Evolutionary conservation across 2,113 vertebrate species (phyloP).

Genomic region (Malurus melanocephalus): DNA sequence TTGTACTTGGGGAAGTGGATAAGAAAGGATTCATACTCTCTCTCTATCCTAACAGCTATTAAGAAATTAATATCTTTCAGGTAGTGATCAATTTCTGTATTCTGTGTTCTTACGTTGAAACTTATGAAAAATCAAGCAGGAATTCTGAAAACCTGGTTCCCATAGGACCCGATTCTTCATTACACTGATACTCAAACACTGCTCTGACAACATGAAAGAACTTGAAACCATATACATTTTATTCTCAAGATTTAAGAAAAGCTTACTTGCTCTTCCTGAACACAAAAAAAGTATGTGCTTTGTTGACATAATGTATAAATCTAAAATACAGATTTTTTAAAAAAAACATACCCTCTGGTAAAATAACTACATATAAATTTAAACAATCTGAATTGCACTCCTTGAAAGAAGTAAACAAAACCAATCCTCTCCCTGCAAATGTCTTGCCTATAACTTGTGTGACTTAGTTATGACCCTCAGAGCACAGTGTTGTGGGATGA

Average conservation of each 20-base stretch:
- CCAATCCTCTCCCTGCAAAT: not conserved
- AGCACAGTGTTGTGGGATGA: not conserved
- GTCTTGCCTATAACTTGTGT: not conserved
- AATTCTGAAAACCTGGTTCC: not conserved
- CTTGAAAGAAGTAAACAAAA: not conserved
- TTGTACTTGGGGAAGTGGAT: not conserved
- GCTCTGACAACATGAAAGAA: not conserved
- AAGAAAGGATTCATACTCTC: not conserved
- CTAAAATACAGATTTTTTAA: not conserved
- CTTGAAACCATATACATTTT: not conserved
- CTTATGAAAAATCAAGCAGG: not conserved
- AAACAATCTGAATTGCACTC: not conserved
- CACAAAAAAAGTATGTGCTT: not conserved
- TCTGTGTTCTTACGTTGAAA: not conserved
- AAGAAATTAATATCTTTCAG: not conserved
- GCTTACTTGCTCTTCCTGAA: not conserved
- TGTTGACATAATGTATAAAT: accelerated
- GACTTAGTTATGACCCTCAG: not conserved
- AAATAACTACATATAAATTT: not conserved
- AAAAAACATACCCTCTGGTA: not conserved
- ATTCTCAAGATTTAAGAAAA: not conserved
- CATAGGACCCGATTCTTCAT: not conserved
- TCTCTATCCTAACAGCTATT: not conserved
- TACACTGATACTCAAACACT: not conserved
- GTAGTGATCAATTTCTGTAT: not conserved